These are phyloP conservation scores for Crocodylus rhombifer DNA, from an alignment of 2,797 vertebrate species.

Conservation along the genomic window DNA sequence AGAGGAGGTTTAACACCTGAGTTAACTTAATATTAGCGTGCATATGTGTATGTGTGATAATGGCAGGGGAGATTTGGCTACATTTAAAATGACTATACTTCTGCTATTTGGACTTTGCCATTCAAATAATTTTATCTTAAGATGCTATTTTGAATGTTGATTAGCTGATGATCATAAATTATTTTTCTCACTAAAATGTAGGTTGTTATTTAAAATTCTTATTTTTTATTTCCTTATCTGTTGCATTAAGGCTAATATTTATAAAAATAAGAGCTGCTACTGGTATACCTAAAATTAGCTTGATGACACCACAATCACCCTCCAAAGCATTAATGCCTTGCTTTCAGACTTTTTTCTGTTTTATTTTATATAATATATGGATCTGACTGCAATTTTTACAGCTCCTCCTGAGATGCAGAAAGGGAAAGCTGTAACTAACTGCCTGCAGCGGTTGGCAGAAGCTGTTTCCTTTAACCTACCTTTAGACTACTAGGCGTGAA, in stretches of 20 bases:
- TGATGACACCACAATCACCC: not conserved
- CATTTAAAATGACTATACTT: not conserved
- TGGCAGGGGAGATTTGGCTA: not conserved
- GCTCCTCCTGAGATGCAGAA: conserved; percentile 19
- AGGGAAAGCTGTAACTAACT: conserved; percentile 26
- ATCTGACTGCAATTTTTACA: conserved; percentile 58
- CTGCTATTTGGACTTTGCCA: not conserved
- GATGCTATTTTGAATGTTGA: not conserved
- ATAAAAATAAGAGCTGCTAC: not conserved
- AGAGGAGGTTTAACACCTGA: conserved; percentile 54
- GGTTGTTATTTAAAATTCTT: not conserved
- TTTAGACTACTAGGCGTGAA: conserved; percentile 57
- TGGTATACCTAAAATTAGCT: not conserved
- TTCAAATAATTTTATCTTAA: not conserved
- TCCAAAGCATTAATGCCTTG: conserved; percentile 7
- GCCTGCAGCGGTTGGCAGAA: conserved; percentile 42
- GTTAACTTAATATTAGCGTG: conserved; percentile 10
- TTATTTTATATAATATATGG: not conserved
- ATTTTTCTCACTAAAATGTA: not conserved
- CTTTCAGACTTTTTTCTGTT: not conserved
- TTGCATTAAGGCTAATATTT: not conserved
- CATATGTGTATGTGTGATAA: not conserved
- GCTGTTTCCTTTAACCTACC: conserved; percentile 51
- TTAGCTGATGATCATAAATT: not conserved
- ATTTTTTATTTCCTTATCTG: not conserved